Conservation (phyloP, 1,140 invertebrate genomes). For the Scaptodrosophila lebanonensis region DNA sequence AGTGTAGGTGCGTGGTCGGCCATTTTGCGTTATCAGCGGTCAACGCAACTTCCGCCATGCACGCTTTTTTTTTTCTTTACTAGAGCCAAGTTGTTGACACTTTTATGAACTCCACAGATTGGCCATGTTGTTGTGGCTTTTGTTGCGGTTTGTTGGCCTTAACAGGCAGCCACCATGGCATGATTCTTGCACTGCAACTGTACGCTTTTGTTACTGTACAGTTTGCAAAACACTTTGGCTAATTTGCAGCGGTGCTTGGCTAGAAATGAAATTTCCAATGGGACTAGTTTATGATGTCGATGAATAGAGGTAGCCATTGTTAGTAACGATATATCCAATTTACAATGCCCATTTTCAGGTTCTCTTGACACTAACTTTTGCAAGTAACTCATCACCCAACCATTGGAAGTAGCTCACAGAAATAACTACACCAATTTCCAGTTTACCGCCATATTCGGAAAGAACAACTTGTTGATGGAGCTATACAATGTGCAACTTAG, state of each 20-base stretch:
- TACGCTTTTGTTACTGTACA: conserved; percentile 17
- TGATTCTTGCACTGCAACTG: conserved; percentile 1
- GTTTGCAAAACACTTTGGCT: conserved; percentile 22
- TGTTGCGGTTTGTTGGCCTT: conserved; percentile 64
- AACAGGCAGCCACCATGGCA: conserved; percentile 32
- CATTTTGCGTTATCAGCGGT: conserved; percentile 70
- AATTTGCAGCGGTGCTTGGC: conserved; percentile 47
- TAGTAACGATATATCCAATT: no score
- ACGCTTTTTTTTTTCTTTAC: conserved; percentile 18
- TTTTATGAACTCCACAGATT: conserved; percentile 74
- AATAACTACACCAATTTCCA: no score
- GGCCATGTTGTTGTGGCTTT: conserved; percentile 72
- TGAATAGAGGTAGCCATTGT: no score
- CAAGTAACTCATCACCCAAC: no score
- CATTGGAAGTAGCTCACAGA: no score
- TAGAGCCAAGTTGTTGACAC: conserved; percentile 64
- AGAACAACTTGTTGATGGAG: no score
- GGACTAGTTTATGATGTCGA: no score
- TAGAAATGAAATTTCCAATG: no score
- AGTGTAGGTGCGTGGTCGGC: conserved; percentile 20
- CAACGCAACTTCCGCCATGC: conserved; percentile 46
- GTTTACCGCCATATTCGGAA: no score
- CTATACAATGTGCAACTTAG: no score
- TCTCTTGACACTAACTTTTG: no score
- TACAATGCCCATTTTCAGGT: no score